Percentiles rank a stretch among this genome's conserved stretches.
These are phyloP conservation scores for Xyrichtys novacula DNA, from an alignment of 2,797 vertebrate genomes.

Conservation along the genomic window DNA sequence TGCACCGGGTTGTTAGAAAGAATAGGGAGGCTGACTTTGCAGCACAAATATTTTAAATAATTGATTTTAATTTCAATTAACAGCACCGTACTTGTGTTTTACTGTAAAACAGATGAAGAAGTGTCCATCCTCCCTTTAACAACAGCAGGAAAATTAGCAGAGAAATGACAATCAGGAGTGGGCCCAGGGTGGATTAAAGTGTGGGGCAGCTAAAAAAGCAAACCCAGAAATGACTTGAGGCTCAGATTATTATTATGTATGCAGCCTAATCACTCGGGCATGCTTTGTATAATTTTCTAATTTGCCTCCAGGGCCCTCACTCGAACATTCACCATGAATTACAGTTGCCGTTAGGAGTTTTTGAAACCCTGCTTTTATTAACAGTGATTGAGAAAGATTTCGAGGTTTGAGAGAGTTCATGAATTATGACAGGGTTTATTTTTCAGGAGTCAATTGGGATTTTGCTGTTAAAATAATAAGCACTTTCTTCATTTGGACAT, in stretches of 20 bases:
- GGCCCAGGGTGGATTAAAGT: slow-evolving; percentile 6
- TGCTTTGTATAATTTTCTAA: slow-evolving; percentile 44
- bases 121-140: not conserved
- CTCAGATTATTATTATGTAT: slow-evolving; percentile 26
- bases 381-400: not conserved
- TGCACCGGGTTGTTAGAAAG: not conserved
- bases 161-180: slow-evolving; percentile 14
- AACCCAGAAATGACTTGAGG: slow-evolving; percentile 8
- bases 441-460: not conserved
- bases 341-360: not conserved
- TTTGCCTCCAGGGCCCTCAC: slow-evolving; percentile 16
- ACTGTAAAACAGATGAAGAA: slow-evolving; percentile 1
- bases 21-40: not conserved
- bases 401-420: not conserved
- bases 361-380: slow-evolving; percentile 2
- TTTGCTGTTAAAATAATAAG: not conserved
- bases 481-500: not conserved
- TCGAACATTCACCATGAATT: slow-evolving; percentile 19
- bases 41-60: not conserved
- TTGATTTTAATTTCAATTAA: slow-evolving; percentile 1
- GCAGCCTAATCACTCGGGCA: slow-evolving; percentile 18
- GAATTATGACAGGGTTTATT: not conserved
- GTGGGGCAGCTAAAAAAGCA: not conserved
- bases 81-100: not conserved
- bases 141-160: not conserved